Evolutionary conservation across 37 sponge, comb jelly and placozoan species (phyloP).

Genomic region (Aphrocallistes beatrix): DNA sequence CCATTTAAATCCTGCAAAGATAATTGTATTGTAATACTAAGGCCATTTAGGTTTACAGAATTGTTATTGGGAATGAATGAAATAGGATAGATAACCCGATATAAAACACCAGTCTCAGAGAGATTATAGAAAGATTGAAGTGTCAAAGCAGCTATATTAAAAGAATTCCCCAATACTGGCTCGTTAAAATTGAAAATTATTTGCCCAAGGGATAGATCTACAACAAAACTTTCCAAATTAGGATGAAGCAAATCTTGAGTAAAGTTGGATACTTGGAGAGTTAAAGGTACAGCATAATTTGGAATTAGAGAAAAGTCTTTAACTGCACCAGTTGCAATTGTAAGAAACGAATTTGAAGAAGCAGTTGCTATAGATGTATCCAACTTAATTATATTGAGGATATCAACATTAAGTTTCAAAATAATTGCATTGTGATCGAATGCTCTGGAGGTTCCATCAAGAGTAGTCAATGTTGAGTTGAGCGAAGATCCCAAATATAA

Average conservation of each 20-base stretch:
- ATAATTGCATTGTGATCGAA: conserved; percentile 28
- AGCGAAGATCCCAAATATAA: conserved; percentile 15
- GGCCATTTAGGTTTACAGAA: conserved; percentile 45
- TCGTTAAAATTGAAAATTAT: conserved; percentile 56
- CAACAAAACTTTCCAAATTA: conserved; percentile 21
- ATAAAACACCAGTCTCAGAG: background rate
- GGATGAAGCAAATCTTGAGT: conserved; percentile 36
- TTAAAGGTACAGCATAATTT: conserved; percentile 30
- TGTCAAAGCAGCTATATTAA: conserved; percentile 37
- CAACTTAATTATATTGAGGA: conserved; percentile 50
- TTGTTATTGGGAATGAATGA: conserved; percentile 45
- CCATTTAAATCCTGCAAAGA: conserved; percentile 42
- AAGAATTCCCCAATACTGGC: conserved; percentile 44
- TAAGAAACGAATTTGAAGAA: conserved; percentile 36
- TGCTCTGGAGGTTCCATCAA: conserved; percentile 27
- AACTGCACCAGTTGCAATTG: conserved; percentile 22
- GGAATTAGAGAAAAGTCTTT: conserved; percentile 38
- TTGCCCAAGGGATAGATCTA: conserved; percentile 43
- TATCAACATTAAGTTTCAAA: conserved; percentile 41
- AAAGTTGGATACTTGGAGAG: conserved; percentile 18
- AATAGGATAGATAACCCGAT: background rate
- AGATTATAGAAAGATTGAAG: conserved; percentile 43
- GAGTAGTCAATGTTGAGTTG: conserved; percentile 17
- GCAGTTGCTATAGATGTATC: conserved; percentile 35
- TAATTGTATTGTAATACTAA: conserved; percentile 32